These are phyloP conservation scores for Gortyna flavago DNA, from an alignment of 2,888 invertebrate species.

Conservation along the genomic window DNA sequence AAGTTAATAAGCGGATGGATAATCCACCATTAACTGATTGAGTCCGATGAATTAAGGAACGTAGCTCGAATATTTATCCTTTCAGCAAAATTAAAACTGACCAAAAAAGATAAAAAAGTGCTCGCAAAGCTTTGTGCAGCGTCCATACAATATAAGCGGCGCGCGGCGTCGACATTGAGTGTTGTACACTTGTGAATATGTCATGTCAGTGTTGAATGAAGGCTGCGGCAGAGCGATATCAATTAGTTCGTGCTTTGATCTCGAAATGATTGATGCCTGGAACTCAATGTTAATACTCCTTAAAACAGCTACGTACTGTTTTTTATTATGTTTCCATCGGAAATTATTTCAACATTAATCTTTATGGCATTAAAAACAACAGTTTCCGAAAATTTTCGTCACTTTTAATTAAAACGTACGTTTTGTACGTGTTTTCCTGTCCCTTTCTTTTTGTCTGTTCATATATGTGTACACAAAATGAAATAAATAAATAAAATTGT, in stretches of 20 bases:
- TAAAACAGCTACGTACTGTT: not conserved
- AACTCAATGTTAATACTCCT: not conserved
- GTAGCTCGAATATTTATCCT: conserved; percentile 17
- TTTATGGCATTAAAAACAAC: not conserved
- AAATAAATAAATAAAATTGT: not conserved
- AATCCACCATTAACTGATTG: not conserved
- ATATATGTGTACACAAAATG: too few relatives aligned
- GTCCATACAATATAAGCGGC: conserved; percentile 15
- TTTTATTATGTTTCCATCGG: not conserved
- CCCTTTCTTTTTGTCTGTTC: too few relatives aligned
- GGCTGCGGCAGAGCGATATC: not conserved
- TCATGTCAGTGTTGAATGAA: not conserved
- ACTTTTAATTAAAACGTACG: not conserved
- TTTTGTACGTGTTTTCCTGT: too few relatives aligned
- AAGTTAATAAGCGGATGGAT: not conserved
- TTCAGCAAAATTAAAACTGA: conserved; percentile 25
- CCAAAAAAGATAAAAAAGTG: conserved; percentile 23
- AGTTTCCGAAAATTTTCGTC: not conserved
- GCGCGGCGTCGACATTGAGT: conserved; percentile 4
- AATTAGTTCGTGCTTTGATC: not conserved
- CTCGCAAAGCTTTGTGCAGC: conserved; percentile 15
- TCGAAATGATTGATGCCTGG: conserved; percentile 6
- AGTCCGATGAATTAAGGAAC: not conserved
- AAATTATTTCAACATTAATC: not conserved
- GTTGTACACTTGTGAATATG: conserved; percentile 4